These are phyloP conservation scores for Nasua narica DNA, from an alignment of 2,797 vertebrate species.

Conservation along the genomic window DNA sequence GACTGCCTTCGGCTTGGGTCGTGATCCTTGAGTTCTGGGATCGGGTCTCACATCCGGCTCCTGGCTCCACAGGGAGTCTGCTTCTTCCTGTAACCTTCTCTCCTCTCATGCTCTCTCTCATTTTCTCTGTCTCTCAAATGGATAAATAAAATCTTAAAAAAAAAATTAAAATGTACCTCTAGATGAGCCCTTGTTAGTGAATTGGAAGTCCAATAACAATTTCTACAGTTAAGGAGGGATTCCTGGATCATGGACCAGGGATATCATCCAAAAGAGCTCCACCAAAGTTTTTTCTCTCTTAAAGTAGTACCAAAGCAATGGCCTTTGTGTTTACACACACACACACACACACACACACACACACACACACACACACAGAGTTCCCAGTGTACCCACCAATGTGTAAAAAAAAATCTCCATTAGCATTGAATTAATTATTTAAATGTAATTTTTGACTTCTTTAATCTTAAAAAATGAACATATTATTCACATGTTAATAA, in stretches of 20 bases:
- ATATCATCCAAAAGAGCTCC: background rate
- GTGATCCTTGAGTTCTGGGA: too few relatives aligned
- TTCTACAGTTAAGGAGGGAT: background rate
- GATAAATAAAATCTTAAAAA: too few relatives aligned
- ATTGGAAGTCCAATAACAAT: background rate
- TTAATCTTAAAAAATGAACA: background rate
- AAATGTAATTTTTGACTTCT: constrained; percentile 34
- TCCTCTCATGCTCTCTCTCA: too few relatives aligned
- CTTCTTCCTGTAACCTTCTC: too few relatives aligned
- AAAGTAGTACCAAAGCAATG: background rate
- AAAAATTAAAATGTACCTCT: background rate
- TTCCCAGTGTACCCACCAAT: background rate
- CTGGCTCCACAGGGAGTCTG: too few relatives aligned
- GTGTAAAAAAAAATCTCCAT: background rate
- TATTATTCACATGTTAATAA: constrained; percentile 22
- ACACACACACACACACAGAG: background rate
- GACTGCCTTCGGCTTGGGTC: too few relatives aligned
- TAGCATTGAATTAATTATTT: background rate
- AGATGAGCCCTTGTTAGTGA: background rate
- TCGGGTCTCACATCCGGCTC: too few relatives aligned
- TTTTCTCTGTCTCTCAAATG: too few relatives aligned
- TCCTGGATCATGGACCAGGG: background rate
- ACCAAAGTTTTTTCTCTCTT: background rate
- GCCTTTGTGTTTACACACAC: background rate
- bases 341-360: background rate